phyloP scores from a whole-genome alignment of 2,113 vertebrate species.

The Corvus cornix region DNA sequence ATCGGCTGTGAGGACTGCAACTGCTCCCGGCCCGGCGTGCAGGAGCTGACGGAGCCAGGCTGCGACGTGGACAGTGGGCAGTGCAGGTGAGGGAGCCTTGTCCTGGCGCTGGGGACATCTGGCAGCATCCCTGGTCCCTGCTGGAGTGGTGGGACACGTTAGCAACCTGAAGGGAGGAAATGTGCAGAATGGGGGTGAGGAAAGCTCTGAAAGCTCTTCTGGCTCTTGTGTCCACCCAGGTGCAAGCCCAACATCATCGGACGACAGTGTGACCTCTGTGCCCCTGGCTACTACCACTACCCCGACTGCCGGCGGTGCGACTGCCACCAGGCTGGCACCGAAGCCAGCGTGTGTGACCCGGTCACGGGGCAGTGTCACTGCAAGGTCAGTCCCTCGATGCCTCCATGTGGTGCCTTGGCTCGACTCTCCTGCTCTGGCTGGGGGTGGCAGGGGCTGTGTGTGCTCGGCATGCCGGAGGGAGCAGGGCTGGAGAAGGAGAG shows the following conservation, averaged over 20 bases:
- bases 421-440: accelerated
- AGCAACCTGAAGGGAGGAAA: not conserved
- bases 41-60: conserved; percentile 71
- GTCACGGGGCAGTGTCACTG: conserved; percentile 88
- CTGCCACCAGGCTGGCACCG: conserved; percentile 86
- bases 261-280: conserved; percentile 88
- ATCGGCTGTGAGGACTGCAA: conserved; percentile 94
- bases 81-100: conserved; percentile 81
- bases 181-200: not conserved
- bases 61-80: conserved; percentile 89
- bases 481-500: not conserved
- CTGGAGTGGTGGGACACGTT: accelerated
- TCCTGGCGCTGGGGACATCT: accelerated
- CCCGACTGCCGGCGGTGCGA: conserved; percentile 86
- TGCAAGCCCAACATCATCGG: conserved; percentile 89
- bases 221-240: conserved; percentile 59
- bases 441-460: not conserved
- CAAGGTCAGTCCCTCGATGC: conserved; percentile 77
- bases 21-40: conserved; percentile 84
- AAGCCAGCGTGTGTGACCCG: conserved; percentile 79
- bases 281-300: conserved; percentile 86
- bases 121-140: not conserved
- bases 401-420: accelerated
- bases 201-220: not conserved
- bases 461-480: accelerated